Evolutionary conservation across 1,140 invertebrate species (phyloP).

Genomic region (Liolophura sinensis): DNA sequence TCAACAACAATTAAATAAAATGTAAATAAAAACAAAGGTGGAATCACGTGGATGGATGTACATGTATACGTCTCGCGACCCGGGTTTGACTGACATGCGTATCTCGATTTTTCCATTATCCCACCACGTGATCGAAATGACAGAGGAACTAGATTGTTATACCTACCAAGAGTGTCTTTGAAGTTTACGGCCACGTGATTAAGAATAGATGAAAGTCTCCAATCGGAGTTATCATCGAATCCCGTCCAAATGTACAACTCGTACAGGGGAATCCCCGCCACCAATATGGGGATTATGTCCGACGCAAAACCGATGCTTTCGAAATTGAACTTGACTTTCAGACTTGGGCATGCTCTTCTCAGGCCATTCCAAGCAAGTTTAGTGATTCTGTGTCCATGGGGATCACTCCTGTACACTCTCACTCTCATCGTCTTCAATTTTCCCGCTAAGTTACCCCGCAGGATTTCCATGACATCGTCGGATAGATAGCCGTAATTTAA

Average conservation of each 20-base stretch:
- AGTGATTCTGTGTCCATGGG: slow-evolving; percentile 22
- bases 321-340: slow-evolving; percentile 23
- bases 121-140: background rate
- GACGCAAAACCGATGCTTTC: slow-evolving; percentile 21
- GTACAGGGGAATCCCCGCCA: slow-evolving; percentile 20
- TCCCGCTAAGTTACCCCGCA: slow-evolving; percentile 21
- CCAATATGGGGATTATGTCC: slow-evolving; percentile 21
- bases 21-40: background rate
- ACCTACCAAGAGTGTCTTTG: slow-evolving; percentile 14
- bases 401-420: slow-evolving; percentile 23
- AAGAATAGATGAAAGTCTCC: slow-evolving; percentile 19
- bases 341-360: slow-evolving; percentile 16
- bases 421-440: slow-evolving; percentile 6
- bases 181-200: slow-evolving; percentile 16
- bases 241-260: slow-evolving; percentile 30
- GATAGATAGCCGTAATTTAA: no score
- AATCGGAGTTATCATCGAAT: slow-evolving; percentile 29
- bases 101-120: background rate
- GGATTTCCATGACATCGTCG: slow-evolving; percentile 3
- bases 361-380: slow-evolving; percentile 16
- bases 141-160: background rate
- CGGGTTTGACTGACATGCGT: background rate
- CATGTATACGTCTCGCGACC: background rate
- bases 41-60: background rate
- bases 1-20: background rate